Conservation (phyloP, 2,113 vertebrate genomes). For the Stegostoma tigrinum region DNA sequence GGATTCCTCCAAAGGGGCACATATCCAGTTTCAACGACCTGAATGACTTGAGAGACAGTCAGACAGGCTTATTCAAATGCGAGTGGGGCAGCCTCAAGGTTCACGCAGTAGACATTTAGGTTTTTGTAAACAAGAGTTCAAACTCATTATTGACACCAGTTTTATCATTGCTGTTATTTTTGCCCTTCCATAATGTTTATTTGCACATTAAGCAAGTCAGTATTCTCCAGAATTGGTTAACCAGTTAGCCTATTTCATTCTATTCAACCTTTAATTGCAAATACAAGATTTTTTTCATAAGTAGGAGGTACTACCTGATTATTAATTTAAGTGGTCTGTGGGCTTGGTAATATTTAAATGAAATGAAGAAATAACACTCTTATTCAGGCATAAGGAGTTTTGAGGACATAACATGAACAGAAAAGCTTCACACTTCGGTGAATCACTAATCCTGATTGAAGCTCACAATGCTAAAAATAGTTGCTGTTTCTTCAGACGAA, state of each 20-base stretch:
- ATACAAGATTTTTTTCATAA: background rate
- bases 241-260: background rate
- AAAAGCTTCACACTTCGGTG: background rate
- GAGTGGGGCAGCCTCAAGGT: background rate
- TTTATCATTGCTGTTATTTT: background rate
- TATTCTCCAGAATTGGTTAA: background rate
- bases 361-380: background rate
- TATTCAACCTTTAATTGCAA: background rate
- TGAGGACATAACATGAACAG: too few relatives aligned
- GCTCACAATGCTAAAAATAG: background rate
- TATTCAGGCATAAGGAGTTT: background rate
- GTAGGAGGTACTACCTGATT: background rate
- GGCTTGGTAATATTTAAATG: background rate
- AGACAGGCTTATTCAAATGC: background rate
- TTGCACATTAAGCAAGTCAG: background rate
- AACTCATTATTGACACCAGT: background rate
- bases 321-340: background rate
- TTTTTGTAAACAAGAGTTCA: background rate
- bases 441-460: conserved; percentile 3
- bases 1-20: background rate
- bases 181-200: background rate
- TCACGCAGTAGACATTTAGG: background rate
- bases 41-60: background rate
- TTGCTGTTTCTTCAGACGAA: background rate
- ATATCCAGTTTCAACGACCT: background rate